Conservation (phyloP, 1,140 invertebrate genomes). For the Temnothorax longispinosus region DNA sequence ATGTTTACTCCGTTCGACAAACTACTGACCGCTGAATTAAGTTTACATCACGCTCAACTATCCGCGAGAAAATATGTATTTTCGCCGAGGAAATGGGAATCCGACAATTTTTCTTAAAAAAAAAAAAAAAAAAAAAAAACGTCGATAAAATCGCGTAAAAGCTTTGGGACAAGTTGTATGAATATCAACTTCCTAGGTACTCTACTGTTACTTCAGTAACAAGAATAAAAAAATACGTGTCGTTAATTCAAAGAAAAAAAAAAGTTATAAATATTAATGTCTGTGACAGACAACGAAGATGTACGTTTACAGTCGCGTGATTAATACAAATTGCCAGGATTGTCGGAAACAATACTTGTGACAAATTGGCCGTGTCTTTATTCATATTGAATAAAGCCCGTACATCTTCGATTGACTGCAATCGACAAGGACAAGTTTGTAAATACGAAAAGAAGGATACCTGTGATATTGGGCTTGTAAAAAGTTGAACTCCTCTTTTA, state of each 20-base stretch:
- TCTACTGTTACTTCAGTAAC: background rate
- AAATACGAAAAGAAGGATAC: constrained; percentile 85
- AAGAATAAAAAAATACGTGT: background rate
- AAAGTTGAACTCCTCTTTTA: constrained; percentile 95
- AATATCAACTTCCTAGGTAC: background rate
- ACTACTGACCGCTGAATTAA: constrained; percentile 30
- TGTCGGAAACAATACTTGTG: no score
- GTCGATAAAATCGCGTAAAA: constrained; percentile 6
- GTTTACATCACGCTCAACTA: constrained; percentile 19
- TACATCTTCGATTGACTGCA: constrained; percentile 21
- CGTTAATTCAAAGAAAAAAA: background rate
- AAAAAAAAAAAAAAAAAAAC: background rate
- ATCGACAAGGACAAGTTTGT: constrained; percentile 16
- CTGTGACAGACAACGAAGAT: constrained; percentile 1
- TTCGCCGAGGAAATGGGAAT: background rate
- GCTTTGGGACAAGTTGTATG: constrained; percentile 27
- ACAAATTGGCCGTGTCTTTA: background rate
- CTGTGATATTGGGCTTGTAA: constrained; percentile 94
- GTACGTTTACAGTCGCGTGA: background rate
- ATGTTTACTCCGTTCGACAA: constrained; percentile 53
- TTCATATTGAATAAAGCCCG: background rate
- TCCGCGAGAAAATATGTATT: constrained; percentile 2
- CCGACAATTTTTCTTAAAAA: background rate
- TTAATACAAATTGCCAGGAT: background rate
- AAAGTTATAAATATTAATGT: background rate